Evolutionary conservation across 1,140 invertebrate species (phyloP).

Genomic region (Aricia agestis): DNA sequence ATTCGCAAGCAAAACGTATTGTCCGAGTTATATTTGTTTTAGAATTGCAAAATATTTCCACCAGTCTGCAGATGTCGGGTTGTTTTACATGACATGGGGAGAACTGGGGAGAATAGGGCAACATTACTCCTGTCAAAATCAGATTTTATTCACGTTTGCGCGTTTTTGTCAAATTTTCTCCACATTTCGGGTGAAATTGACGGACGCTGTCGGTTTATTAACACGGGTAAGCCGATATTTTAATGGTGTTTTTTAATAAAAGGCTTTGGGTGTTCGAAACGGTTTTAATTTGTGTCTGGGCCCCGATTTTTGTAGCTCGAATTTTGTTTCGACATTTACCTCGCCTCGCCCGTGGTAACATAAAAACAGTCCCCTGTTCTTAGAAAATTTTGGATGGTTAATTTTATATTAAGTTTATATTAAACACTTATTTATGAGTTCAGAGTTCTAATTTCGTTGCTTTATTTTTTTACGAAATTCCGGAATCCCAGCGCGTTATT

Average conservation of each 20-base stretch:
- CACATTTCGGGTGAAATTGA: neutral
- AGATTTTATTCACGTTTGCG: neutral
- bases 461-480: no score
- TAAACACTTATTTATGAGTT: no score
- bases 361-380: no score
- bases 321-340: neutral
- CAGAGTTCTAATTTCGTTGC: no score
- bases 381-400: no score
- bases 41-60: slow-evolving; percentile 14
- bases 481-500: no score
- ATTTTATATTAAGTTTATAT: no score
- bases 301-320: no score
- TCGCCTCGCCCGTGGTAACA: no score
- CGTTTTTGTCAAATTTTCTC: neutral
- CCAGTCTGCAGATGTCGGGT: slow-evolving; percentile 12
- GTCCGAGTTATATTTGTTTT: slow-evolving; percentile 4
- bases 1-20: slow-evolving; percentile 4
- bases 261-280: neutral
- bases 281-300: slow-evolving; percentile 4
- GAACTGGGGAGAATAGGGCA: neutral
- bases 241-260: neutral
- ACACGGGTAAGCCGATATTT: neutral
- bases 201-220: neutral
- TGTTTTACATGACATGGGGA: slow-evolving; percentile 7
- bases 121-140: slow-evolving; percentile 5